Evolutionary conservation across 1,140 invertebrate genomes (phyloP).

Genomic region (Aleiodes sp.): DNA sequence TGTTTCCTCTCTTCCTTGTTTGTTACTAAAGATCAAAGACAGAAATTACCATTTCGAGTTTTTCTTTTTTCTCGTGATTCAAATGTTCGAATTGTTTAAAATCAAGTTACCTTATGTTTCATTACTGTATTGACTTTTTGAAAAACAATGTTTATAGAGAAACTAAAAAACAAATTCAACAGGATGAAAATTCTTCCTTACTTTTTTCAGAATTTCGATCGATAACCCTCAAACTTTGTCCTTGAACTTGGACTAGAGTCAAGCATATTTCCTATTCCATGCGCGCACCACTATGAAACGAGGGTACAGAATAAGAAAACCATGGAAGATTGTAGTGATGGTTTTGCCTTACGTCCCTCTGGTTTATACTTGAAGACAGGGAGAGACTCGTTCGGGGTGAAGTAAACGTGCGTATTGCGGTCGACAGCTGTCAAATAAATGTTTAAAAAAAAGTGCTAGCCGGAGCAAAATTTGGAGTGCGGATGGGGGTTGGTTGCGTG

Average conservation of each 20-base stretch:
- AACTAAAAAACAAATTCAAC: too few species aligned
- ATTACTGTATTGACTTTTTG: too few species aligned
- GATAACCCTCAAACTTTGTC: not conserved
- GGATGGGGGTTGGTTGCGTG: constrained; percentile 36
- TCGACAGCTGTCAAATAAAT: constrained; percentile 67
- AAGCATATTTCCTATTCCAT: not conserved
- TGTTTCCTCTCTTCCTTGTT: constrained; percentile 2
- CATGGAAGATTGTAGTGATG: not conserved
- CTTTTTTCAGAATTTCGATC: not conserved
- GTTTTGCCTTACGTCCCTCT: not conserved
- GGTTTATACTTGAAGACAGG: constrained; percentile 37
- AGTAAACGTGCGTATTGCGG: constrained; percentile 53
- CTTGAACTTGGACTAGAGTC: constrained; percentile 11
- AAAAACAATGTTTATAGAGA: too few species aligned
- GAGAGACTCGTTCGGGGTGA: constrained; percentile 30
- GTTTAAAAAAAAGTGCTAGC: constrained; percentile 61
- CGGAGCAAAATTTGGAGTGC: constrained; percentile 65
- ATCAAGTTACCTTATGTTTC: too few species aligned
- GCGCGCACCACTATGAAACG: constrained; percentile 20
- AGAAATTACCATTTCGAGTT: not conserved
- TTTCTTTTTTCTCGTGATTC: not conserved
- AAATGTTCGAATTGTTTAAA: not conserved
- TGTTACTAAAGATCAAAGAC: not conserved
- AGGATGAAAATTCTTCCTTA: too few species aligned
- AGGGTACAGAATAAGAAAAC: not conserved